Base-by-base conservation (phyloP, 2,888 invertebrate genomes). In the Nematopogon swammerdamellus region DNA sequence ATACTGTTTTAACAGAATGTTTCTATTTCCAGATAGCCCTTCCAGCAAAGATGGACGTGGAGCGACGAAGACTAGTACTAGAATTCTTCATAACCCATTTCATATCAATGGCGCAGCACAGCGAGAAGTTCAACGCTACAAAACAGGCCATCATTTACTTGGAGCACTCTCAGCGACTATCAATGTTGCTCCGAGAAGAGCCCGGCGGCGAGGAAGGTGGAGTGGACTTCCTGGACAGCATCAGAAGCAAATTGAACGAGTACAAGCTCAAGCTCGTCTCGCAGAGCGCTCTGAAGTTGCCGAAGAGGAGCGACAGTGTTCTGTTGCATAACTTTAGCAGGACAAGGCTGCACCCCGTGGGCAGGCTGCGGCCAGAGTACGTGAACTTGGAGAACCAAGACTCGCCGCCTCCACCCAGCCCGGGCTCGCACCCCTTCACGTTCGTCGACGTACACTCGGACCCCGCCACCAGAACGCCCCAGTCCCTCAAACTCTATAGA, bases 31-130 rank as follows among this genome's bases (percentile, higher is more conserved):
- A 81, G 81, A 64, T 69, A 51, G 68, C 70, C 52, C 51, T 80
- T 51, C 75, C 76, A 19, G 47, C 62, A 8, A 73, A 70, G 60
- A 65, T 89, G 63, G 85, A 87, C 50, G 62, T 80, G 2, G 74
- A 83, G 52, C 80, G 88, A 47, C 76, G 85, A 46, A 77, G 84
- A n/a, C 67, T 82, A 49, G 72, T 91, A 1, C 65, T 91, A 0
- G 84, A 86, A 60, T 85, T 88, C 59, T 88, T 92, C 58, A 84
- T 90, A 47, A 75, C 84, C 17, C 89, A 90, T 59, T 87, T 89
- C 58, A 81, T 91, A 30, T 80, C 83, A 48, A 88, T 91, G 81
- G 85, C 88, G 1, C 80, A 84, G 49, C 82, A 80, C 47, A 85
- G 87, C 54, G 81, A 83, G 16, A 80, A 82, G 53, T 85, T 86